Evolutionary conservation across 2,113 vertebrate genomes (phyloP).

Genomic region (Symphodus melops): DNA sequence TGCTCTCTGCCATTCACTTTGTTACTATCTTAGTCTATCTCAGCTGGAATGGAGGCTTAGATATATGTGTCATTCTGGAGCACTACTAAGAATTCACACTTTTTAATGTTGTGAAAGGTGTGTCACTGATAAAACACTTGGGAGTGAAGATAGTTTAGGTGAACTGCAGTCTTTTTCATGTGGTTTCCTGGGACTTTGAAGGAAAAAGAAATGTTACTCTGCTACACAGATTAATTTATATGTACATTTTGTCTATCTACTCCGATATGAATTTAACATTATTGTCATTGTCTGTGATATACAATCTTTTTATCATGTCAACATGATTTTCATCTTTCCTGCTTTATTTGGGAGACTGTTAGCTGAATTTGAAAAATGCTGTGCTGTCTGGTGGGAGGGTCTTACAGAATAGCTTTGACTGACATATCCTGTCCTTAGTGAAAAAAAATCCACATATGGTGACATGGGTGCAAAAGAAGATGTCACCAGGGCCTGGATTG

Average conservation of each 20-base stretch:
- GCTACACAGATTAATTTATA: conserved; percentile 67
- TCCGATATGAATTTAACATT: conserved; percentile 62
- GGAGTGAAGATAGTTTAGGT: conserved; percentile 23
- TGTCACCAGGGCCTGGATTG: conserved; percentile 32
- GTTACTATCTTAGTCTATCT: conserved; percentile 60
- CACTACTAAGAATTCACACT: conserved; percentile 61
- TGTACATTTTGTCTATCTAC: conserved; percentile 64
- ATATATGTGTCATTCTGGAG: conserved; percentile 72
- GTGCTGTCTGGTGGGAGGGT: conserved; percentile 44
- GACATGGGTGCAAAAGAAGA: conserved; percentile 46
- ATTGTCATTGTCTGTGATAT: conserved; percentile 69
- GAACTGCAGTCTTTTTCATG: conserved; percentile 51
- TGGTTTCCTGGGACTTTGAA: conserved; percentile 66
- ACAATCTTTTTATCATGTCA: conserved; percentile 70
- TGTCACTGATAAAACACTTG: conserved; percentile 50
- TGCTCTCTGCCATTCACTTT: conserved; percentile 66
- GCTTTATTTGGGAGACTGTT: conserved; percentile 74
- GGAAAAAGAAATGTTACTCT: conserved; percentile 62
- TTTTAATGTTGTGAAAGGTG: conserved; percentile 48
- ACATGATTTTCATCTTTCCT: conserved; percentile 64
- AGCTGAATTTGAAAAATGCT: conserved; percentile 61
- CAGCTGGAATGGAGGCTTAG: conserved; percentile 64
- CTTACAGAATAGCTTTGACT: conserved; percentile 67
- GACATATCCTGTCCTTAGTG: conserved; percentile 60
- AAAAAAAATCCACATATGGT: conserved; percentile 54